phyloP scores from a whole-genome alignment of 2,113 vertebrate genomes.

The Cyprinodon variegatus region DNA sequence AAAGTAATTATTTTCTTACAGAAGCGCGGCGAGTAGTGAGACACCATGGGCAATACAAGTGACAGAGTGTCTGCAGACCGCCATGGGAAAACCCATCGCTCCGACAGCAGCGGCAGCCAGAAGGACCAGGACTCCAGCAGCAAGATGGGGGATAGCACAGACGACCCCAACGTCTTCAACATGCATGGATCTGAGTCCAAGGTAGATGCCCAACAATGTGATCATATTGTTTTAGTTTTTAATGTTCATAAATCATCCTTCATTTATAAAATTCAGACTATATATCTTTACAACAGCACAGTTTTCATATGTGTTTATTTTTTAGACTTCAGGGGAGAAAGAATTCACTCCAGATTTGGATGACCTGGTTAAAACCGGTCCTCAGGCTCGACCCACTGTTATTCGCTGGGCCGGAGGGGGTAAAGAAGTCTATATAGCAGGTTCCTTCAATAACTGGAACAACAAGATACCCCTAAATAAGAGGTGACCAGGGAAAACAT shows the following conservation, averaged over 20 bases:
- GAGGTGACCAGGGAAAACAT: conserved; percentile 77
- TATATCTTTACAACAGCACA: not conserved
- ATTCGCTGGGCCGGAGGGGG: conserved; percentile 97
- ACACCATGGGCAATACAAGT: conserved; percentile 93
- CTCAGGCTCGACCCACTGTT: conserved; percentile 93
- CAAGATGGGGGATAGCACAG: conserved; percentile 96
- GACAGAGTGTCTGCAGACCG: conserved; percentile 89
- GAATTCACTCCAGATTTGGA: conserved; percentile 89
- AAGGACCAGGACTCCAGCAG: conserved; percentile 87
- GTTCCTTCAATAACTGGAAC: conserved; percentile 97
- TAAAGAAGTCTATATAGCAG: conserved; percentile 94
- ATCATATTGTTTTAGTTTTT: not conserved
- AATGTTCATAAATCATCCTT: not conserved
- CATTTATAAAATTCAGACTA: not conserved
- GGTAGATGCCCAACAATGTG: conserved; percentile 68
- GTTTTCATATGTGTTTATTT: not conserved
- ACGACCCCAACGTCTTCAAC: conserved; percentile 94
- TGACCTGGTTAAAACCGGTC: conserved; percentile 86
- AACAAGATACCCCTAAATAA: conserved; percentile 97
- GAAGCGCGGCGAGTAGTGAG: conserved; percentile 9
- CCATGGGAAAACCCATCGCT: conserved; percentile 89
- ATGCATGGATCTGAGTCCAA: conserved; percentile 85
- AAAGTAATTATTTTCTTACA: conserved; percentile 1
- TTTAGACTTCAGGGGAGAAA: conserved; percentile 87
- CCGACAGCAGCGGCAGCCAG: conserved; percentile 81